Percentiles rank a stretch among this genome's conserved stretches.
Evolutionary conservation across 2,113 vertebrate species (phyloP).

Genomic region (Gymnobelideus leadbeateri): DNA sequence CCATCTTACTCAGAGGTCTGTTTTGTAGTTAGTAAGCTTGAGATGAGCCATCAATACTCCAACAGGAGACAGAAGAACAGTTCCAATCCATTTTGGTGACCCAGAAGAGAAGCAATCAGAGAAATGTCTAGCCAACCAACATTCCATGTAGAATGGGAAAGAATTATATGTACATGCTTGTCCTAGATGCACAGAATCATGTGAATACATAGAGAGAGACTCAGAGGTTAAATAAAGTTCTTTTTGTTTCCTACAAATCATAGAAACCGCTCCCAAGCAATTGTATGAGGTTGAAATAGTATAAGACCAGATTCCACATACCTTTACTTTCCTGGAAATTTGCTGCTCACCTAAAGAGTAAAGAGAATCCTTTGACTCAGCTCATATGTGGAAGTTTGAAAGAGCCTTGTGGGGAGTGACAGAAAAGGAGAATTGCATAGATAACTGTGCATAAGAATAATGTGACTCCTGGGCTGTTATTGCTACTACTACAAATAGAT

Average conservation of each 20-base stretch:
- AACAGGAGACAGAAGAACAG: background rate
- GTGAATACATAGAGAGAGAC: background rate
- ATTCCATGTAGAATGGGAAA: background rate
- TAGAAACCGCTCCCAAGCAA: background rate
- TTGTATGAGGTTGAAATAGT: background rate
- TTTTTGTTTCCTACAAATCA: background rate
- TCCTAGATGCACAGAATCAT: background rate
- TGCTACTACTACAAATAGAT: background rate
- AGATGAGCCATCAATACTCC: background rate
- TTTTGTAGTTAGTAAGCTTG: background rate
- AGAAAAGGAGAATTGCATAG: background rate
- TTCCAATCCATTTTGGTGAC: background rate
- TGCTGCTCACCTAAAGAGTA: background rate
- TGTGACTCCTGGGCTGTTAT: background rate
- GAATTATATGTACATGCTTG: background rate
- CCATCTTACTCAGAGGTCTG: background rate
- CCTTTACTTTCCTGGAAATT: background rate
- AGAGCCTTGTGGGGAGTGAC: background rate
- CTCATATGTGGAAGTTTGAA: background rate
- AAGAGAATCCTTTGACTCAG: background rate
- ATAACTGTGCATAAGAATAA: background rate
- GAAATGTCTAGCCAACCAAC: background rate
- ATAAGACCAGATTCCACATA: background rate
- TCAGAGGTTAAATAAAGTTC: background rate
- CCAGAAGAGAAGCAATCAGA: background rate